Evolutionary conservation across 2,888 invertebrate genomes (phyloP).

Genomic region (Iphiclides podalirius): DNA sequence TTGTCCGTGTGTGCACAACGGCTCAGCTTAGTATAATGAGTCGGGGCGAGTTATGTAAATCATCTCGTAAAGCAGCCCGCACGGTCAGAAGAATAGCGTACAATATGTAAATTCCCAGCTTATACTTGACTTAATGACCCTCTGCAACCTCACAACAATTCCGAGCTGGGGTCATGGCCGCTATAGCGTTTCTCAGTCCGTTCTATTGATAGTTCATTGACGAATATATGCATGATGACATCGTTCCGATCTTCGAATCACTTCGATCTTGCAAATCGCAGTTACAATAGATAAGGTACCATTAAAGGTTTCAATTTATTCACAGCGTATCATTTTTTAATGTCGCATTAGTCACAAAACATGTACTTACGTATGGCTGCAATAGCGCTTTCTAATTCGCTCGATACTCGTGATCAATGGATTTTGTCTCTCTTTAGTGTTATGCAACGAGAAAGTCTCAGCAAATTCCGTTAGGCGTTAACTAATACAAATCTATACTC

Average conservation of each 20-base stretch:
- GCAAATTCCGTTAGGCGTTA: constrained; percentile 19
- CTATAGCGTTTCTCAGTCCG: neutral
- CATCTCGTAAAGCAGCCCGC: constrained; percentile 5
- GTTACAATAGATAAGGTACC: too few species aligned
- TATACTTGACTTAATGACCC: constrained; percentile 10
- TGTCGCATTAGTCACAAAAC: too few species aligned
- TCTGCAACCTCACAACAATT: constrained; percentile 5
- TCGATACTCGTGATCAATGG: constrained; percentile 25
- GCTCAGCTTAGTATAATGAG: neutral
- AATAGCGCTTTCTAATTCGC: constrained; percentile 29
- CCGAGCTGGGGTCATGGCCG: constrained; percentile 15
- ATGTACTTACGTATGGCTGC: neutral
- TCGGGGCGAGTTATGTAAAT: constrained; percentile 7
- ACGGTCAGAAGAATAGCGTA: constrained; percentile 16
- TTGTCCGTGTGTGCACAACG: too few species aligned
- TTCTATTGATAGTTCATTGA: neutral
- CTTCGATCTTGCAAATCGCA: too few species aligned
- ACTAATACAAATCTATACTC: constrained; percentile 15
- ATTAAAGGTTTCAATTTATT: too few species aligned
- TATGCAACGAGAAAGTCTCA: constrained; percentile 28
- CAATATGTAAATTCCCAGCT: constrained; percentile 13
- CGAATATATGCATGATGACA: too few species aligned
- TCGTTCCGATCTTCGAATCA: too few species aligned
- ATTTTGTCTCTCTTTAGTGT: constrained; percentile 24
- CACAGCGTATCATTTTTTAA: too few species aligned